Conservation (phyloP, 2,888 invertebrate species). For the Kuschelorhynchus macadamiae region DNA sequence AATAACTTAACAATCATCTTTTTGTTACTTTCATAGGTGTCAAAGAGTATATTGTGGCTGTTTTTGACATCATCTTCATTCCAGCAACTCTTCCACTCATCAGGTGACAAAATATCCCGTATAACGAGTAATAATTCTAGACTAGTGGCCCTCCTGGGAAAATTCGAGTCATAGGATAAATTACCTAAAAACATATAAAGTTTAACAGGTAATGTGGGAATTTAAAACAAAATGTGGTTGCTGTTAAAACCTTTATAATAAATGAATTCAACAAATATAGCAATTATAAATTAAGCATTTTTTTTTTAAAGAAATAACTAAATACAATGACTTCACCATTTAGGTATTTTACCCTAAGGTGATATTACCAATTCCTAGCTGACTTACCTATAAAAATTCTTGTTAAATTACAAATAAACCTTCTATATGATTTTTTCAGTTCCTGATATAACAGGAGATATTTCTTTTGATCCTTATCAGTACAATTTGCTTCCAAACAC, state of each 20-base stretch:
- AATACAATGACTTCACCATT: too few species aligned
- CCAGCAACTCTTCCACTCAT: constrained; percentile 57
- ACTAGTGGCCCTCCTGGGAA: constrained; percentile 58
- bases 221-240: too few species aligned
- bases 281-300: too few species aligned
- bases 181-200: constrained; percentile 44
- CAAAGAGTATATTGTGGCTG: constrained; percentile 66
- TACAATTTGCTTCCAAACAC: constrained; percentile 26
- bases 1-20: constrained; percentile 75
- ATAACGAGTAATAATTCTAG: constrained; percentile 61
- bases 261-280: too few species aligned
- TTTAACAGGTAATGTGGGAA: too few species aligned
- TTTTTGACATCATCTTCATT: constrained; percentile 59
- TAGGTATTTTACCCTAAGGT: too few species aligned
- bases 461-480: constrained; percentile 37
- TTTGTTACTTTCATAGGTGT: constrained; percentile 86
- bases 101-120: constrained; percentile 53
- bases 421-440: constrained; percentile 49
- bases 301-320: too few species aligned
- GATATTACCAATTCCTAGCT: too few species aligned
- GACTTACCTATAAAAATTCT: constrained; percentile 53
- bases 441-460: constrained; percentile 49
- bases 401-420: constrained; percentile 51
- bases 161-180: constrained; percentile 61
- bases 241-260: too few species aligned